phyloP scores from a whole-genome alignment of 1,140 invertebrate species.

The Cotesia vestalis region DNA sequence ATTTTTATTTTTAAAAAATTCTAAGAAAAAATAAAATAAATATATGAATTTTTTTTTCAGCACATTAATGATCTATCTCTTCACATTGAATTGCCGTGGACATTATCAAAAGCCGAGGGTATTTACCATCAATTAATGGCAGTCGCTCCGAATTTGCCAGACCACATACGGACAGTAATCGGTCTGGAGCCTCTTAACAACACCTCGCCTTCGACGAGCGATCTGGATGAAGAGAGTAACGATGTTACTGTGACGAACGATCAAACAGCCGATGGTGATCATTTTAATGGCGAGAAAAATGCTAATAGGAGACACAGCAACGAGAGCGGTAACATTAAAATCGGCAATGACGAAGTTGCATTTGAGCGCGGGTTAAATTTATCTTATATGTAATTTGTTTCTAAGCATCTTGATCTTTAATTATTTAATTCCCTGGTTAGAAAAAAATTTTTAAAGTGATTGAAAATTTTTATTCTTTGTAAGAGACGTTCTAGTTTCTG shows the following conservation, averaged over 20 bases:
- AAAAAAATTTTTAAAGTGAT: too few relatives aligned
- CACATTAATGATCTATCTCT: constrained; percentile 93
- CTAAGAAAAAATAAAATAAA: neutral
- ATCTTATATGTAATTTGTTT: constrained; percentile 56
- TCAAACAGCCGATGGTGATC: neutral
- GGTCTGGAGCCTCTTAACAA: constrained; percentile 67
- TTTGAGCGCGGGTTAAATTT: constrained; percentile 55
- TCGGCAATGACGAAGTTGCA: constrained; percentile 54
- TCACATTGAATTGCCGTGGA: constrained; percentile 81
- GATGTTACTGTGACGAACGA: neutral
- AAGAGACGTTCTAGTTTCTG: too few relatives aligned
- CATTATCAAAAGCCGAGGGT: constrained; percentile 85
- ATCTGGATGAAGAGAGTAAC: constrained; percentile 43
- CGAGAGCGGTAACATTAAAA: constrained; percentile 38
- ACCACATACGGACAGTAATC: constrained; percentile 74
- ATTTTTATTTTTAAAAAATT: neutral
- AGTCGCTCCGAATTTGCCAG: constrained; percentile 71
- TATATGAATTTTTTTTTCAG: constrained; percentile 60
- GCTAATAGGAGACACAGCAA: constrained; percentile 42
- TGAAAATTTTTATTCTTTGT: too few relatives aligned
- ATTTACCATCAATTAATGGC: constrained; percentile 86
- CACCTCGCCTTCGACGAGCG: constrained; percentile 40
- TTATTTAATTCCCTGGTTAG: too few relatives aligned
- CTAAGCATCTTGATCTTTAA: neutral
- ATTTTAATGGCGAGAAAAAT: too few relatives aligned